Base-by-base conservation (phyloP, 2,888 invertebrate genomes). In the Amblyjoppa fuscipennis region DNA sequence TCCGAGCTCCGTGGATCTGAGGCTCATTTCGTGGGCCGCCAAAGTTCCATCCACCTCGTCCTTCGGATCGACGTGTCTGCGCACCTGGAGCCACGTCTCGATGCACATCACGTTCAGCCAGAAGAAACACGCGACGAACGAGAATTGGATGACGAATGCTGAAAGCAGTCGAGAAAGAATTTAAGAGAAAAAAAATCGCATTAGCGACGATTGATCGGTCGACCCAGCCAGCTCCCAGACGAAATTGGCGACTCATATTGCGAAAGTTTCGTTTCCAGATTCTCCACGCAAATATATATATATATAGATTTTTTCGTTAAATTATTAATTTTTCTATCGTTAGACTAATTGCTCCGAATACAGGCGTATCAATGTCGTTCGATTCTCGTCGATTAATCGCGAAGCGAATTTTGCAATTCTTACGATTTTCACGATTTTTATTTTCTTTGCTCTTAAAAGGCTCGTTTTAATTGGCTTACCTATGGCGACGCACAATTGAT, bases 41-140 rank as follows among this genome's bases (percentile, higher is more conserved):
- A 25, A 61, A 3, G 68, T 79, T 7, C 68, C 76, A n/a, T 86
- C 86, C 1, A 86, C 77, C 11, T 70, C 83, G 66, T 77, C 80
- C 9, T 38, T 64, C 0, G 84, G 74, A 13, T 66, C 66, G 16
- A 92, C 91, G 87, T 93, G 91, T 71, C 91, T 84, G 9, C 87
- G 88, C 73, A 96, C 95, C 88, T 95, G 95, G 87, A 95, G 93
- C 94, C 95, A 96, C 79, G 95, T 96, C 93, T 96, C 96, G 91
- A 96, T 96, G 92, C 96, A 96, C 95, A 96, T 95, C 68, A 96
- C 96, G 92, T 96, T 96, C 84, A 96, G 93, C 96, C 96, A 96
- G 94, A 96, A 96, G 94, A 96, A 96, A 90, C 96, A 96, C 56
- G 96, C 96, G 71, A 96, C 95, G 93, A 96, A 96, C 2, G 96